phyloP scores from a whole-genome alignment of 2,888 invertebrate genomes.

The Smittia aterrima region DNA sequence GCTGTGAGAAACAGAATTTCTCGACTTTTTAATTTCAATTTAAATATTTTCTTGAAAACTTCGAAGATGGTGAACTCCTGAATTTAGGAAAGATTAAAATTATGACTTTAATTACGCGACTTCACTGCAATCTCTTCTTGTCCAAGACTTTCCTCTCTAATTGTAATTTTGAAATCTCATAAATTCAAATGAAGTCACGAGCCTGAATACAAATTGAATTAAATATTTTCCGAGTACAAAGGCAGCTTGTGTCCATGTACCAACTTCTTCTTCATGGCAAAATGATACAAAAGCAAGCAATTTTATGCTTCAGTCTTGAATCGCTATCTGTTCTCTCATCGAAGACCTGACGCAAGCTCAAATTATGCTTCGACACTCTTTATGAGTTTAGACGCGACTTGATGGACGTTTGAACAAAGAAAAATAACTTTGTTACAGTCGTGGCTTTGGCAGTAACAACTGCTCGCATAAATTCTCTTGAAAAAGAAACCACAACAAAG shows the following conservation, averaged over 20 bases:
- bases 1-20: not conserved
- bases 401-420: not conserved
- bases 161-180: slow-evolving; percentile 29
- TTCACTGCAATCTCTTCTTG: not conserved
- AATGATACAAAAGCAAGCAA: slow-evolving; percentile 30
- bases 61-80: no score
- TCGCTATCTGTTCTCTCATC: not conserved
- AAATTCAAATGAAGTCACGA: slow-evolving; percentile 42
- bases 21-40: no score
- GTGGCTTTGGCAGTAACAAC: not conserved
- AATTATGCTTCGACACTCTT: slow-evolving; percentile 32
- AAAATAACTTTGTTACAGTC: not conserved
- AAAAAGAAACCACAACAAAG: not conserved
- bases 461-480: slow-evolving; percentile 4
- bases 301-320: slow-evolving; percentile 12
- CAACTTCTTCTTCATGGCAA: slow-evolving; percentile 19
- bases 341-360: not conserved
- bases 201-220: slow-evolving; percentile 40
- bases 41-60: no score
- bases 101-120: slow-evolving; percentile 39
- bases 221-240: not conserved
- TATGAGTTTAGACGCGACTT: not conserved
- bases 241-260: slow-evolving; percentile 33
- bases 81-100: no score
- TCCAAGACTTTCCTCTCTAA: not conserved